These are phyloP conservation scores for Montifringilla adamsi DNA, from an alignment of 2,113 vertebrate species.

Conservation along the genomic window DNA sequence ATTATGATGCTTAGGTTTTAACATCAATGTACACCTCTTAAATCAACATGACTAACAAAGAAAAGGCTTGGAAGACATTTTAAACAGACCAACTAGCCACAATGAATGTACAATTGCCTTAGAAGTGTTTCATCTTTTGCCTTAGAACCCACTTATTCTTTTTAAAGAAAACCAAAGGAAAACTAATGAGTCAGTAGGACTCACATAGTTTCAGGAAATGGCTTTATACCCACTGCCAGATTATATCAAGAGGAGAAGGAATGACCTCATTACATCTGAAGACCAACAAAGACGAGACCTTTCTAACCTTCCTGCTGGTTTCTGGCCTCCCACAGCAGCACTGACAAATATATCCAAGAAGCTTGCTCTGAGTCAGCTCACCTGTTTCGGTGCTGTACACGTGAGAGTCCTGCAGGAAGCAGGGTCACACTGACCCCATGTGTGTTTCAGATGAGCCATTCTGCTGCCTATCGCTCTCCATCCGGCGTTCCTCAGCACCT, in stretches of 20 bases:
- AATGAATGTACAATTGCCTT: background rate
- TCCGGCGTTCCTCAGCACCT: accelerated
- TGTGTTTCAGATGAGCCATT: background rate
- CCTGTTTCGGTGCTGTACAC: background rate
- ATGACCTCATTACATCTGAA: background rate
- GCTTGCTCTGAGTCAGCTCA: background rate
- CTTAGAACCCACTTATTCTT: background rate
- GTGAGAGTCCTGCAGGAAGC: background rate
- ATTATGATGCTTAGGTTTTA: background rate
- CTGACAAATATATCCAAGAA: background rate
- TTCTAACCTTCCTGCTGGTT: background rate
- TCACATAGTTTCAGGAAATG: background rate
- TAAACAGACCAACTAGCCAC: background rate
- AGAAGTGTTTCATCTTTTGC: background rate
- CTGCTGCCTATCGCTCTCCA: background rate
- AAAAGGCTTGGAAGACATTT: background rate
- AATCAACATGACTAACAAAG: background rate
- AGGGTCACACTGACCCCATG: background rate
- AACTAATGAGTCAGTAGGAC: background rate
- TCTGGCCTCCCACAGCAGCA: background rate
- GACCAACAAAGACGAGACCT: background rate
- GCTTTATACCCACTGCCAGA: background rate
- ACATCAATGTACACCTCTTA: background rate
- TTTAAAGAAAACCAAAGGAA: background rate
- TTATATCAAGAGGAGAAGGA: background rate